phyloP scores from a whole-genome alignment of 2,888 invertebrate species.

The Aphrophora alni region DNA sequence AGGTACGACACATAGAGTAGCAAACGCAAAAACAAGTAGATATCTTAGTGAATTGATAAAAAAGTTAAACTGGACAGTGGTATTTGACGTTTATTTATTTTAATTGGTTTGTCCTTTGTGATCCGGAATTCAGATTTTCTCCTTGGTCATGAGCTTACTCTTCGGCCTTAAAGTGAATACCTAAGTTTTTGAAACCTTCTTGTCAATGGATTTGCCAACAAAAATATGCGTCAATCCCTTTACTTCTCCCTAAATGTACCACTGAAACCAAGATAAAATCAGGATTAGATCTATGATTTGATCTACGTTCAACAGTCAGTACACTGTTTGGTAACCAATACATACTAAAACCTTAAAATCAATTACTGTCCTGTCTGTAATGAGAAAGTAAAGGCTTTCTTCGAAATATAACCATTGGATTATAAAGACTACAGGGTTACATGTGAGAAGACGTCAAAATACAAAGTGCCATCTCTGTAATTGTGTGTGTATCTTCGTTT shows the following conservation, averaged over 20 bases:
- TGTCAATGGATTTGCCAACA: not conserved
- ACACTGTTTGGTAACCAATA: too few relatives aligned
- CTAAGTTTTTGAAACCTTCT: not conserved
- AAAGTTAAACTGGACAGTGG: not conserved
- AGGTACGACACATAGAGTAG: not conserved
- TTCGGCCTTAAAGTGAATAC: constrained; percentile 19
- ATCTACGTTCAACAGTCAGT: too few relatives aligned
- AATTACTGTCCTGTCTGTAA: too few relatives aligned
- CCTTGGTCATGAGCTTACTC: constrained; percentile 36
- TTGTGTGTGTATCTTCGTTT: too few relatives aligned
- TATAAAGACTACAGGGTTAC: too few relatives aligned
- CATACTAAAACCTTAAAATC: too few relatives aligned
- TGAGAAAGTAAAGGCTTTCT: too few relatives aligned
- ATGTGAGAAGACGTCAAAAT: too few relatives aligned
- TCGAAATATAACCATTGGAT: too few relatives aligned
- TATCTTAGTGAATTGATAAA: not conserved
- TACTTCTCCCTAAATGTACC: not conserved
- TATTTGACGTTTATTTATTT: not conserved
- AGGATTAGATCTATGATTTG: not conserved
- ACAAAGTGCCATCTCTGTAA: too few relatives aligned
- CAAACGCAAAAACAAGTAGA: not conserved
- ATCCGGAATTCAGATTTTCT: constrained; percentile 38
- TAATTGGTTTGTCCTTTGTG: constrained; percentile 25
- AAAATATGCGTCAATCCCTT: not conserved
- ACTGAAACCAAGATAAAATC: constrained; percentile 1